Evolutionary conservation across 2,113 vertebrate species (phyloP).

Genomic region (Jacana jacana): DNA sequence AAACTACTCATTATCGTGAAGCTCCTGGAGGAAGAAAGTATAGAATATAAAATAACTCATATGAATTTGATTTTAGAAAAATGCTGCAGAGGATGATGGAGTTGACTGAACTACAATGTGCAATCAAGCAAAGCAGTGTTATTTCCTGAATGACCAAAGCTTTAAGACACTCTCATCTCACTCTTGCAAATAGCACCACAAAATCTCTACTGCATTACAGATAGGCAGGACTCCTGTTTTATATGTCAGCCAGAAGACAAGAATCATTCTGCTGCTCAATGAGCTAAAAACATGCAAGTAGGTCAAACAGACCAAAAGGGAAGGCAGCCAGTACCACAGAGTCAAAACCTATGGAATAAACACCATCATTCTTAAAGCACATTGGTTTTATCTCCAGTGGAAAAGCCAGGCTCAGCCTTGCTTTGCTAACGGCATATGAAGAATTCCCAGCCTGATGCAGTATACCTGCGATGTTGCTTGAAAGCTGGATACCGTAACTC

Average conservation of each 20-base stretch:
- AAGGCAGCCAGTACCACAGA: background rate
- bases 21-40: background rate
- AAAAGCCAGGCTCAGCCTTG: background rate
- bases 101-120: background rate
- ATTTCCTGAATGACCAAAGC: background rate
- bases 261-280: background rate
- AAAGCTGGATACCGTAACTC: background rate
- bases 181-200: background rate
- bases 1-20: background rate
- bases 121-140: background rate
- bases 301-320: background rate
- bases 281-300: background rate
- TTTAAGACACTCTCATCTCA: background rate
- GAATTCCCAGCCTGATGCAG: background rate
- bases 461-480: background rate
- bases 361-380: background rate
- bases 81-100: background rate
- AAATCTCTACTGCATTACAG: background rate
- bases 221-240: background rate
- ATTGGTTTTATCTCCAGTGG: background rate
- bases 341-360: background rate
- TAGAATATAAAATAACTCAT: background rate
- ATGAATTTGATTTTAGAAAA: background rate
- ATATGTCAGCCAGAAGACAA: constrained; percentile 2
- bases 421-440: background rate